phyloP scores from a whole-genome alignment of 2,888 invertebrate species.

The Mesochorus sp. region DNA sequence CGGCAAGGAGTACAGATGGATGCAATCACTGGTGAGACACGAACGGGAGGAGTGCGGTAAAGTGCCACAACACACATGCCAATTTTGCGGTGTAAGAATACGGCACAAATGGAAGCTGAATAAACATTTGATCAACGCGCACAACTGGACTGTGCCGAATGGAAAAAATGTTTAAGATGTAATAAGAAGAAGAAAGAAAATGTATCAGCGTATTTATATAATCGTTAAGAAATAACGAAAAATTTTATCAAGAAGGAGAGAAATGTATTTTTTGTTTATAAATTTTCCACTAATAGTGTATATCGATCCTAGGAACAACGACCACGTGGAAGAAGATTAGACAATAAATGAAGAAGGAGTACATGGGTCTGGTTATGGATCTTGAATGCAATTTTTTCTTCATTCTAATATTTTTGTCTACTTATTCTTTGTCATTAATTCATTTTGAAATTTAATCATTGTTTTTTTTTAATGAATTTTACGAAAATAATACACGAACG shows the following conservation, averaged over 20 bases:
- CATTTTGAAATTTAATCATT: no score
- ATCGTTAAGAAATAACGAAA: no score
- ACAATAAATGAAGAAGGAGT: constrained; percentile 44
- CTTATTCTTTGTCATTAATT: no score
- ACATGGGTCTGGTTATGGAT: neutral
- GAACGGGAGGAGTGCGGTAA: constrained; percentile 82
- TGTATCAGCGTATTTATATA: no score
- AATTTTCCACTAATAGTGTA: constrained; percentile 35
- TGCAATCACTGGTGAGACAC: constrained; percentile 89
- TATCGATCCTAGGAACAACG: neutral
- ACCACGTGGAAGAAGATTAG: neutral
- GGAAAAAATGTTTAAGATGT: constrained; percentile 39
- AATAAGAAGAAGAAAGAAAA: no score
- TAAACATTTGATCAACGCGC: constrained; percentile 77
- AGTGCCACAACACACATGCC: constrained; percentile 80
- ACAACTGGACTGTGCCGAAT: constrained; percentile 66
- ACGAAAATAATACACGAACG: no score
- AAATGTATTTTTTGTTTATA: constrained; percentile 38
- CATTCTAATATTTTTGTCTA: neutral
- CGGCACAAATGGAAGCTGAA: constrained; percentile 81
- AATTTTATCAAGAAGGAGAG: no score
- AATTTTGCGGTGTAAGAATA: constrained; percentile 78
- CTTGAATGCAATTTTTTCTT: neutral
- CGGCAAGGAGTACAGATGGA: constrained; percentile 89
- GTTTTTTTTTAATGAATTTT: no score